These are phyloP conservation scores for Microctenopoma lineatum DNA, from an alignment of 2,797 vertebrate species.

Conservation along the genomic window DNA sequence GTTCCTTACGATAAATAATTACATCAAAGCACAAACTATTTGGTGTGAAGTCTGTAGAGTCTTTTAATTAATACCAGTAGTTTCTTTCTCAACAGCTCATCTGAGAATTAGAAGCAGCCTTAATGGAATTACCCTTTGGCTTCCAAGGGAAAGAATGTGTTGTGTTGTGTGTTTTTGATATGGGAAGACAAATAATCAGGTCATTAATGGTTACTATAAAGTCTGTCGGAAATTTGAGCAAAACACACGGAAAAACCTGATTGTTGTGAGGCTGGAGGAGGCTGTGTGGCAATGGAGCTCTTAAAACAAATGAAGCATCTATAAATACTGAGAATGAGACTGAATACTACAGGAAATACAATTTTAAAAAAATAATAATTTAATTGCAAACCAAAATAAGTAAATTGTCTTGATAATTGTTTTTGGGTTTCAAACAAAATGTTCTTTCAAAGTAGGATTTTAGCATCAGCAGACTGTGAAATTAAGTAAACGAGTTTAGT, in stretches of 20 bases:
- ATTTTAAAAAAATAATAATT: not conserved
- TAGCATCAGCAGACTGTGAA: not conserved
- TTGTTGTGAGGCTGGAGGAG: conserved; percentile 61
- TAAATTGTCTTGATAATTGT: not conserved
- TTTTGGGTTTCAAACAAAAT: not conserved
- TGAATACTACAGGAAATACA: conserved; percentile 13
- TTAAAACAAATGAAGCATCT: conserved; percentile 52
- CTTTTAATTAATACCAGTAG: conserved; percentile 77
- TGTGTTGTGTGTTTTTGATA: conserved; percentile 78
- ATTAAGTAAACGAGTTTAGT: too few species aligned
- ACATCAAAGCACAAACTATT: conserved; percentile 67
- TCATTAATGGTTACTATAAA: conserved; percentile 79
- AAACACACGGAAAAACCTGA: conserved; percentile 75
- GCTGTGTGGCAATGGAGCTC: conserved; percentile 48
- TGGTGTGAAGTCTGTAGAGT: conserved; percentile 71
- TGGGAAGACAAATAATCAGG: conserved; percentile 78
- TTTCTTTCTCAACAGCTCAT: conserved; percentile 65
- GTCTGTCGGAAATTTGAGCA: conserved; percentile 76
- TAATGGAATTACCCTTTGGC: conserved; percentile 69
- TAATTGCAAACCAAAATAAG: conserved; percentile 3
- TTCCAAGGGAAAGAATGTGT: conserved; percentile 74
- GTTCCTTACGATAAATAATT: conserved; percentile 43
- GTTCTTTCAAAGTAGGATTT: not conserved
- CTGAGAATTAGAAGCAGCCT: conserved; percentile 69
- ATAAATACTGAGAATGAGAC: conserved; percentile 64